Percentiles rank a stretch among this genome's conserved stretches.
Conservation (phyloP, 2,113 vertebrate species). For the Salvelinus fontinalis region DNA sequence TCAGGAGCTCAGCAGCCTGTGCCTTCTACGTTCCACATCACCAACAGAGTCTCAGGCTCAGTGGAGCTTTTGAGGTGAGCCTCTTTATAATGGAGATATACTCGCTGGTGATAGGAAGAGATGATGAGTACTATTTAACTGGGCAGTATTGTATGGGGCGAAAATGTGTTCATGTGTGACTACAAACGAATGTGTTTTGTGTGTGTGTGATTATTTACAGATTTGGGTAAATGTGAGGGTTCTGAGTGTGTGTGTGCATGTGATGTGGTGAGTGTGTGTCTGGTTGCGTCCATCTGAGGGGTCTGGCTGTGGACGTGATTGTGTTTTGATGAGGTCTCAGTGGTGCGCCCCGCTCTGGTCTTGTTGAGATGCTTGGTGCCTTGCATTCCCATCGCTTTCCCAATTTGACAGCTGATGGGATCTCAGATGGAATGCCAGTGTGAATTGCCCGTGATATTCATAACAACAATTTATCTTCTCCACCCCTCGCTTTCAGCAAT, state of each 20-base stretch:
- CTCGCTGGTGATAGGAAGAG: constrained; percentile 53
- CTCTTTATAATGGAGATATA: constrained; percentile 62
- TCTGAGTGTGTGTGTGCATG: constrained; percentile 44
- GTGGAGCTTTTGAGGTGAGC: constrained; percentile 35
- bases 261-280: constrained; percentile 38
- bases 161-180: constrained; percentile 33
- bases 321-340: constrained; percentile 77
- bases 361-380: constrained; percentile 67
- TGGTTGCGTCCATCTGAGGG: constrained; percentile 40
- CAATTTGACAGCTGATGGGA: constrained; percentile 78
- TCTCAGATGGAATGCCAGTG: constrained; percentile 71
- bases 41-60: background rate
- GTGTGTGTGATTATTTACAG: constrained; percentile 48
- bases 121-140: constrained; percentile 53
- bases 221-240: constrained; percentile 40
- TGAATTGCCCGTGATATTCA: constrained; percentile 73
- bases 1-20: background rate
- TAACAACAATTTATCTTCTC: constrained; percentile 71
- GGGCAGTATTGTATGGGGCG: constrained; percentile 53
- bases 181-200: constrained; percentile 35
- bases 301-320: constrained; percentile 69
- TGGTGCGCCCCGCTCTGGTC: constrained; percentile 59
- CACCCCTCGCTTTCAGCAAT: constrained; percentile 37
- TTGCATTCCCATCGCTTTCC: constrained; percentile 69
- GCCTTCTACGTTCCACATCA: background rate